Conservation (phyloP, 2,888 invertebrate genomes). For the Drosophila fungiperda region DNA sequence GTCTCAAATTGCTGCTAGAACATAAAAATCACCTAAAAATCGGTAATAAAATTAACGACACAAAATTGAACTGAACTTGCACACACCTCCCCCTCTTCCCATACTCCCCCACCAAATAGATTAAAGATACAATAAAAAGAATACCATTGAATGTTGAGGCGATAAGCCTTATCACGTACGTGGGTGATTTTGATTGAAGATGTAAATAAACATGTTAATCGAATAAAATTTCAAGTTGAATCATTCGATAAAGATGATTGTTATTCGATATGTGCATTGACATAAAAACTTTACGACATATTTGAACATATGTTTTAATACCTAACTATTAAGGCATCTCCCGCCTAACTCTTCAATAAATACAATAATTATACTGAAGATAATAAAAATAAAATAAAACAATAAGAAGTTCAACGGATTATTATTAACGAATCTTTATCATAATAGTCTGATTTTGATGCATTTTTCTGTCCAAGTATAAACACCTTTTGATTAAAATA, state of each 20-base stretch:
- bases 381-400: not conserved
- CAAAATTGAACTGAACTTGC: conserved; percentile 47
- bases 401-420: not conserved
- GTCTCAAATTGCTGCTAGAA: conserved; percentile 71
- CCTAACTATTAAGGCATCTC: not conserved
- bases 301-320: not conserved
- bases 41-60: conserved; percentile 66
- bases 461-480: not conserved
- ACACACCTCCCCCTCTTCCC: not conserved
- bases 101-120: conserved; percentile 13
- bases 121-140: conserved; percentile 21
- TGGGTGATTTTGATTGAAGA: conserved; percentile 41
- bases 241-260: not conserved
- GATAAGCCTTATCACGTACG: conserved; percentile 49
- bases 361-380: conserved; percentile 4
- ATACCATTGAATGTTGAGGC: conserved; percentile 5
- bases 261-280: not conserved
- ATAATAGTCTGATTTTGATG: not conserved
- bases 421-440: not conserved
- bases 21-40: conserved; percentile 80
- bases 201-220: conserved; percentile 21
- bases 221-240: not conserved
- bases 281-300: not conserved
- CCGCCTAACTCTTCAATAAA: not conserved
- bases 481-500: too few relatives aligned